phyloP scores from a whole-genome alignment of 2,113 vertebrate genomes.

The Microtus ochrogaster region DNA sequence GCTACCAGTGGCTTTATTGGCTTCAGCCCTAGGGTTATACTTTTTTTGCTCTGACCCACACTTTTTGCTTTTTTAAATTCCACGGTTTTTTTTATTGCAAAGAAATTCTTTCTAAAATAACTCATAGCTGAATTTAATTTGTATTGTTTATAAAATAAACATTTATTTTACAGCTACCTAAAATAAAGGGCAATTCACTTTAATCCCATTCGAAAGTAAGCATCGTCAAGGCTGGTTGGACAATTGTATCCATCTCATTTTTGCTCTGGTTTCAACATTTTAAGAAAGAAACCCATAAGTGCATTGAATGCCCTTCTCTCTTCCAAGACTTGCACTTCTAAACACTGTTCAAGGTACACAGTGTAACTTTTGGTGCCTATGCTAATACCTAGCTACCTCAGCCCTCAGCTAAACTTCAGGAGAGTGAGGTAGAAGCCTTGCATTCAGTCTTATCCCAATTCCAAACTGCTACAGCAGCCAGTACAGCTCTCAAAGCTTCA shows the following conservation, averaged over 20 bases:
- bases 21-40: too few species aligned
- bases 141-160: not conserved
- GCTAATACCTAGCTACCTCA: not conserved
- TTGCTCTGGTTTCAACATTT: not conserved
- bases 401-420: not conserved
- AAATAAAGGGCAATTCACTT: not conserved
- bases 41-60: not conserved
- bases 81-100: not conserved
- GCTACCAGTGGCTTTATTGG: not conserved
- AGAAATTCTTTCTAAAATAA: slow-evolving; percentile 27
- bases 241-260: not conserved
- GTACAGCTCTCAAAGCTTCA: not conserved
- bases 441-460: not conserved
- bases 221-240: not conserved
- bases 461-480: not conserved
- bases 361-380: not conserved
- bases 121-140: not conserved
- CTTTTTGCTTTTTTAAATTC: not conserved
- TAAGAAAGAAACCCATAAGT: not conserved
- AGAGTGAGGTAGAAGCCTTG: slow-evolving; percentile 18
- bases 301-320: not conserved
- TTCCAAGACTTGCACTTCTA: not conserved
- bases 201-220: not conserved
- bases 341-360: not conserved
- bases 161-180: not conserved